A percentile compares a stretch with the other conserved stretches of the same genome.
Conservation (phyloP, 2,888 invertebrate genomes). For the Spisula solida region DNA sequence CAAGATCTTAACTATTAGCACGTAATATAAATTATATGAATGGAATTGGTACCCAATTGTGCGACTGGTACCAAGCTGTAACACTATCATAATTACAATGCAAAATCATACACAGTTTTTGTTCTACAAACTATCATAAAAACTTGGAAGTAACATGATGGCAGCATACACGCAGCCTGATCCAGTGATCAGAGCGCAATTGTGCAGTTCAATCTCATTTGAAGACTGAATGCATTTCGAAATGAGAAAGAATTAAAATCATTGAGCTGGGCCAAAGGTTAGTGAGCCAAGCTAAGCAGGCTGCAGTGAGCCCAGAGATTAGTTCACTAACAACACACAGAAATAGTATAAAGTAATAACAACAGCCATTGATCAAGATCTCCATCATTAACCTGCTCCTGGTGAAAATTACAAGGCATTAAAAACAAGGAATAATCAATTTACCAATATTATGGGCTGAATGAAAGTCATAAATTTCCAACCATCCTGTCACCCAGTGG, state of each 20-base stretch:
- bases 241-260: not conserved
- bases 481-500: not conserved
- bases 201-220: not conserved
- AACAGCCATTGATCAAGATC: not conserved
- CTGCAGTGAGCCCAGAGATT: not conserved
- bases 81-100: too few relatives aligned
- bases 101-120: too few relatives aligned
- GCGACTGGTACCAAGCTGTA: too few relatives aligned
- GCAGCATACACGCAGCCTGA: too few relatives aligned
- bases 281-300: not conserved
- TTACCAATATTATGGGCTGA: slow-evolving; percentile 8
- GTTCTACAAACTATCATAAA: too few relatives aligned
- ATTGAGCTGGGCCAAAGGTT: not conserved
- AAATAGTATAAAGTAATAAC: not conserved
- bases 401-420: slow-evolving; percentile 20
- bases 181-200: not conserved
- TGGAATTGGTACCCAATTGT: too few relatives aligned
- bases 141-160: too few relatives aligned
- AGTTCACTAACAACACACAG: slow-evolving; percentile 1
- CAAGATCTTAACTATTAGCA: too few relatives aligned
- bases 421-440: slow-evolving; percentile 27
- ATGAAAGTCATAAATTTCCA: slow-evolving; percentile 15
- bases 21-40: too few relatives aligned
- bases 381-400: slow-evolving; percentile 3
- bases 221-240: not conserved